Base-by-base conservation (phyloP, 2,797 vertebrate species). In the Rhinichthys osculus region DNA sequence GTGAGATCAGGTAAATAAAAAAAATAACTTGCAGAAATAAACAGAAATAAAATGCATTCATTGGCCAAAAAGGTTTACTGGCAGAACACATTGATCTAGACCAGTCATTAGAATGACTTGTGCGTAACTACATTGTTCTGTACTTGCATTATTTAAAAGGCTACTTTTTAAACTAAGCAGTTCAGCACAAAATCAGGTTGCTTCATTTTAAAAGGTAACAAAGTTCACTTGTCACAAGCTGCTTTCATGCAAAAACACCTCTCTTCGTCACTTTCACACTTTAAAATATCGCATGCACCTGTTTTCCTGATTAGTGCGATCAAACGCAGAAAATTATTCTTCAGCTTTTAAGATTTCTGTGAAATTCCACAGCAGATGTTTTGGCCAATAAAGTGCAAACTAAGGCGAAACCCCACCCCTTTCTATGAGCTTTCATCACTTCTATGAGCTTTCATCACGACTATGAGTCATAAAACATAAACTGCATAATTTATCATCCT, bases 351-450 rank as follows among this genome's bases (percentile, higher is more conserved):
- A 77, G 47, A 70, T 79, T 78, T 86, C 52, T 10, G 71, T 81
- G 70, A 59, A 84, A 81, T 85, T 84, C 50, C 82, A 71, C 78
- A 85, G 83, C 79, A 85, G 64, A 69, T 85, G 78, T 88, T 67
- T 82, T 88, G 87, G 87, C 87, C 87, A 88, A 85, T 88, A 85
- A 88, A 88, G 83, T 88, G 83, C 86, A 87, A 81, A 82, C 66
- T 54, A 85, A 76, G 73, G 52, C 7, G 19, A 72, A 70, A 67
- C 84, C 69, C 52, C 77, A 85, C 30, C 52, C 30, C 42, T 27
- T 42, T 77, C 44, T 23, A 59, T 50, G 27, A 80, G n/a, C 23
- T 70, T 69, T 78, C 38, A 67, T 87, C 50, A 76, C 6, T 0
- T 67, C 78, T 35, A 33, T 62, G 52, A 59, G 66, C 23, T 70